Evolutionary conservation across 1,140 invertebrate genomes (phyloP).

Genomic region (Probaryconus sp.): DNA sequence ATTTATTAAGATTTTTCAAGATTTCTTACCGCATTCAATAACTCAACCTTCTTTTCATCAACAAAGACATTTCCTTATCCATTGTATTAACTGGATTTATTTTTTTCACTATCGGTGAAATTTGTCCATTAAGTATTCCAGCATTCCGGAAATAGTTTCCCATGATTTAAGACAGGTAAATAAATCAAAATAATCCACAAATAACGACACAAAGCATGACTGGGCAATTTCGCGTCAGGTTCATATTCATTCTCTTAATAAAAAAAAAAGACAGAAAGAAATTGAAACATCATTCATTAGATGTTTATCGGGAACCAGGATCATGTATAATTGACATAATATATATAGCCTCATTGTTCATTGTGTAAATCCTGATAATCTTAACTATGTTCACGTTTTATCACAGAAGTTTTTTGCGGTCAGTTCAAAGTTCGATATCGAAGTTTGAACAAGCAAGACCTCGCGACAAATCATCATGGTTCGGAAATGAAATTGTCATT

Average conservation of each 20-base stretch:
- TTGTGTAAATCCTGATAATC: constrained; percentile 36
- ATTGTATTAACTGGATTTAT: background rate
- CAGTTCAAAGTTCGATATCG: constrained; percentile 35
- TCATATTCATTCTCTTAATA: background rate
- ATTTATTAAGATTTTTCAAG: no score
- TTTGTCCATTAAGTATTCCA: background rate
- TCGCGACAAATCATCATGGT: constrained; percentile 45
- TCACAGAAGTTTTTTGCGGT: constrained; percentile 13
- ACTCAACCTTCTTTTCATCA: no score
- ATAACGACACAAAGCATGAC: constrained; percentile 19
- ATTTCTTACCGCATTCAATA: no score
- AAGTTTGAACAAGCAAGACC: constrained; percentile 59
- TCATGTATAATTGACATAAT: constrained; percentile 42
- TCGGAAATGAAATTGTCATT: constrained; percentile 65
- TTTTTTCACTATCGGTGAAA: constrained; percentile 18
- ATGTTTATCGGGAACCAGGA: constrained; percentile 22
- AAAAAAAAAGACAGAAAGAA: background rate
- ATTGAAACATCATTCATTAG: constrained; percentile 30
- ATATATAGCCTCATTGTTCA: constrained; percentile 42
- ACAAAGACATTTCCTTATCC: background rate
- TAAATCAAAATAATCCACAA: constrained; percentile 26
- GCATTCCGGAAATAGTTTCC: constrained; percentile 11
- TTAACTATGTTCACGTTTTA: no score
- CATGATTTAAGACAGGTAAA: background rate
- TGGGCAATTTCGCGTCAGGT: constrained; percentile 15